A percentile compares a stretch with the other conserved stretches of the same genome.
Conservation (phyloP, 2,888 invertebrate genomes). For the Sipha maydis region DNA sequence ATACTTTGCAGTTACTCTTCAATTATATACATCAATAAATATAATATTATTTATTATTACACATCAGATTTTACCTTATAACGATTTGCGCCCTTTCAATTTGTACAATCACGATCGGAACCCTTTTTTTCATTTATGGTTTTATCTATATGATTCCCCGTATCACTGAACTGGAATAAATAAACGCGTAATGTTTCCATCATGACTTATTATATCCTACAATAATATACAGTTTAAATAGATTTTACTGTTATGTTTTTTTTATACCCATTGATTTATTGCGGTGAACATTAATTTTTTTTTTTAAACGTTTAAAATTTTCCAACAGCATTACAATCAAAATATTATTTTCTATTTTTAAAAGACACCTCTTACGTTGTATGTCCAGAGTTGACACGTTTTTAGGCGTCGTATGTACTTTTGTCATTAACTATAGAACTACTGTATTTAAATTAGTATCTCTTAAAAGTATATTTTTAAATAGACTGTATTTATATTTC, state of each 20-base stretch:
- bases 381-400: background rate
- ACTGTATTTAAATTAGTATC: background rate
- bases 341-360: too few relatives aligned
- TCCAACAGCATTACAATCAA: too few relatives aligned
- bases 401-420: background rate
- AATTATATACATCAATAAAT: background rate
- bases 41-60: constrained; percentile 11
- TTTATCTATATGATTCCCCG: constrained; percentile 1
- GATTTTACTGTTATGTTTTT: background rate
- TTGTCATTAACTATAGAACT: background rate
- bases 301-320: background rate
- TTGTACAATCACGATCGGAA: background rate
- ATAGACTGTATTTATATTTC: background rate
- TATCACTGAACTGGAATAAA: constrained; percentile 53
- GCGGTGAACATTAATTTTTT: background rate
- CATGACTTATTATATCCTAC: background rate
- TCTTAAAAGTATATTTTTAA: constrained; percentile 28
- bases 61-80: background rate
- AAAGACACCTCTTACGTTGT: background rate
- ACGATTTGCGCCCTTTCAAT: background rate
- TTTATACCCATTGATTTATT: background rate
- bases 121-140: constrained; percentile 16
- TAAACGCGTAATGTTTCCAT: constrained; percentile 22
- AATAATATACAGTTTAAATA: background rate
- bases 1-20: background rate